Evolutionary conservation across 1,140 invertebrate species (phyloP).

Genomic region (Drosophila biarmipes): DNA sequence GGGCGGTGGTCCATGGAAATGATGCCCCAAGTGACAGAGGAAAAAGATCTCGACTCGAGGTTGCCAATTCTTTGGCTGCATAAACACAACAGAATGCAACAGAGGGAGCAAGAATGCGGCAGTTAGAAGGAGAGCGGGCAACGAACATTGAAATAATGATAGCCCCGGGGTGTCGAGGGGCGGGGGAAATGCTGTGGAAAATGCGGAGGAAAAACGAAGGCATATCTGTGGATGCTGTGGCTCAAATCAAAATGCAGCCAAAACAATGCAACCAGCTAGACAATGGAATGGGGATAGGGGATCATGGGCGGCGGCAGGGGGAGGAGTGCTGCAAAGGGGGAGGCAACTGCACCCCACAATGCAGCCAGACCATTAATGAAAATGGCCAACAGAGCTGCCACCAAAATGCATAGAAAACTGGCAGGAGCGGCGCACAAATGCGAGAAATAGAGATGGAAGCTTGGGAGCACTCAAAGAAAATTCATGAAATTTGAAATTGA

Average conservation of each 20-base stretch:
- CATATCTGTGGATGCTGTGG: constrained; percentile 61
- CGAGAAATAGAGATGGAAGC: constrained; percentile 3
- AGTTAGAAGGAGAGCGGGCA: constrained; percentile 29
- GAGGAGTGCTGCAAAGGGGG: background rate
- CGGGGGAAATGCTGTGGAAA: background rate
- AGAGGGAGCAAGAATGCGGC: constrained; percentile 37
- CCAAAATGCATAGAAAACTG: constrained; percentile 40
- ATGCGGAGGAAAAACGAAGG: constrained; percentile 20
- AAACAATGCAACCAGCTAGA: constrained; percentile 73
- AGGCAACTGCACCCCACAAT: constrained; percentile 44
- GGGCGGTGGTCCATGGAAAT: constrained; percentile 20
- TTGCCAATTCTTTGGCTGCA: constrained; percentile 49
- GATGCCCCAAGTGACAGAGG: constrained; percentile 63
- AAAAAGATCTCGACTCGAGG: constrained; percentile 56
- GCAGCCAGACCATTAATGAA: constrained; percentile 73
- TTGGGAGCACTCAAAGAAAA: background rate
- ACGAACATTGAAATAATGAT: constrained; percentile 77
- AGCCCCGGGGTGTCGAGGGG: constrained; percentile 60
- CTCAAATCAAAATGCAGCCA: constrained; percentile 76
- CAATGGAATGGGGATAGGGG: constrained; percentile 41
- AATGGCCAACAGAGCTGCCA: constrained; percentile 67
- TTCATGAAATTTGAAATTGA: background rate
- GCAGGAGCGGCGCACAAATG: background rate
- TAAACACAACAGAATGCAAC: constrained; percentile 32
- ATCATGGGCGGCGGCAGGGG: background rate